phyloP scores from a whole-genome alignment of 2,888 invertebrate genomes.

The Euphydryas editha region DNA sequence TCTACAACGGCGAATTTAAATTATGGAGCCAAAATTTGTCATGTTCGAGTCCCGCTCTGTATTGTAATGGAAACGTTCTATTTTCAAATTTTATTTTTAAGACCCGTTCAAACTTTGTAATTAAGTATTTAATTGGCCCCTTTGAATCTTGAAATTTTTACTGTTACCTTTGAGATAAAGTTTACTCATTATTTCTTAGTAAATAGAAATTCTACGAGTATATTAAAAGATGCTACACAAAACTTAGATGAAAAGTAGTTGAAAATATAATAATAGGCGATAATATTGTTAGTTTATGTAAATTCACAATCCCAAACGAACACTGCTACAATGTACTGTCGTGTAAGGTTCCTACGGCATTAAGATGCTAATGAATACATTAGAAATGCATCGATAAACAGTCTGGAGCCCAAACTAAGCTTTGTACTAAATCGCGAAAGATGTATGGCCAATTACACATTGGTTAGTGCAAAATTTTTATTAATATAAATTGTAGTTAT shows the following conservation, averaged over 20 bases:
- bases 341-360: constrained; percentile 12
- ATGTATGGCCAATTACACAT: too few relatives aligned
- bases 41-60: constrained; percentile 38
- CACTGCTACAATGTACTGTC: constrained; percentile 5
- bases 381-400: constrained; percentile 24
- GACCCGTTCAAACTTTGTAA: constrained; percentile 22
- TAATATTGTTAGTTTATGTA: constrained; percentile 20
- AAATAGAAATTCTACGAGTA: constrained; percentile 5
- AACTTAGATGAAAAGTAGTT: neutral
- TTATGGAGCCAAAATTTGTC: constrained; percentile 59
- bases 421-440: neutral
- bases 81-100: constrained; percentile 27
- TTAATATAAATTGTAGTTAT: too few relatives aligned
- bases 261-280: constrained; percentile 2
- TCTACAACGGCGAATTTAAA: constrained; percentile 56
- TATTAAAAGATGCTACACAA: neutral
- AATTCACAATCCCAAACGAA: constrained; percentile 12
- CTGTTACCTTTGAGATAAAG: neutral
- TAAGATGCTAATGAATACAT: constrained; percentile 29
- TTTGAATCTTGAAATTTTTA: constrained; percentile 11
- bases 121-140: constrained; percentile 20
- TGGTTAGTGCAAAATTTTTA: too few relatives aligned
- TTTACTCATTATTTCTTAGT: constrained; percentile 8
- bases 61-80: constrained; percentile 38
- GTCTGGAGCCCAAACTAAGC: constrained; percentile 2